phyloP scores from a whole-genome alignment of 1,140 invertebrate species.

The Uloborus diversus region DNA sequence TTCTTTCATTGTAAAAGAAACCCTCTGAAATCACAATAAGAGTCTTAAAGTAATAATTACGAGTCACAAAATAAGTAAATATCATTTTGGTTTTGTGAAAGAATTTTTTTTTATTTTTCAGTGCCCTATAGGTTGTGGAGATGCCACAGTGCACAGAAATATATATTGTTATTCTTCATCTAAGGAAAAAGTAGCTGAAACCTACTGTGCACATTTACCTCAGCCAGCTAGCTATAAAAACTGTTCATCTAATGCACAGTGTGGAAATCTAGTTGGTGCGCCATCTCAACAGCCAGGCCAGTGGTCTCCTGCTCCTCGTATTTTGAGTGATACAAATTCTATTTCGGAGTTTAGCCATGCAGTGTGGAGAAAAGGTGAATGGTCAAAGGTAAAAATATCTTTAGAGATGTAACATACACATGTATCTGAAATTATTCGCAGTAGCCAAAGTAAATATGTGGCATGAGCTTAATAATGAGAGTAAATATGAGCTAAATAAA shows the following conservation, averaged over 20 bases:
- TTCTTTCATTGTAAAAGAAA: too few relatives aligned
- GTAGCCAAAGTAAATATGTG: too few relatives aligned
- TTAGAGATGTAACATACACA: neutral
- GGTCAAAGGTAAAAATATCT: conserved; percentile 24
- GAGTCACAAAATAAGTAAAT: neutral
- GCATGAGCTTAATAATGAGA: too few relatives aligned
- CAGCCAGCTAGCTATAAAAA: neutral
- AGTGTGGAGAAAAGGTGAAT: conserved; percentile 34
- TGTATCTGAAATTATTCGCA: neutral
- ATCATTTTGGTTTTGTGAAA: too few relatives aligned
- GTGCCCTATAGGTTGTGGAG: conserved; percentile 61
- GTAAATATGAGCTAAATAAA: too few relatives aligned
- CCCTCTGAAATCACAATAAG: too few relatives aligned
- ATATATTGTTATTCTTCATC: conserved; percentile 30
- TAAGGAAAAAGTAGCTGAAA: conserved; percentile 21
- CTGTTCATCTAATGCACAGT: conserved; percentile 15
- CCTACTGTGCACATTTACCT: conserved; percentile 6
- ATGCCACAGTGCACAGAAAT: conserved; percentile 59
- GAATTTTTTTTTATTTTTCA: neutral
- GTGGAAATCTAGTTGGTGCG: neutral
- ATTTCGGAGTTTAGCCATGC: conserved; percentile 36
- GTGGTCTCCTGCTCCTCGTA: conserved; percentile 13
- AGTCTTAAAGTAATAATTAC: neutral
- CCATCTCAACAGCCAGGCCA: neutral
- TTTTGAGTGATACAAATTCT: conserved; percentile 28